Evolutionary conservation across 2,797 vertebrate genomes (phyloP).

Genomic region (Sardinella longiceps): DNA sequence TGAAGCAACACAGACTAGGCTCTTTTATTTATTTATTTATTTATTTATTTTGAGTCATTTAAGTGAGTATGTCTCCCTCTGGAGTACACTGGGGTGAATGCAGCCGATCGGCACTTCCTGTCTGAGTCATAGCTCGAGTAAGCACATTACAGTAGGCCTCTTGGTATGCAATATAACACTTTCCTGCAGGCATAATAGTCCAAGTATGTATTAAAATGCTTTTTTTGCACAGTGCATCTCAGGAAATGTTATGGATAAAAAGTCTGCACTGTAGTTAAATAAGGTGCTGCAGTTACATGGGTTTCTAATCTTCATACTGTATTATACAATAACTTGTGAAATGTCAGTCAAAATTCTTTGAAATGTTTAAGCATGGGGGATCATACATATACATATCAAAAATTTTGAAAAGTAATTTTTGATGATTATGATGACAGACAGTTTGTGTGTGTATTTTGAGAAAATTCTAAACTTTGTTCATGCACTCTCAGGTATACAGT

Average conservation of each 20-base stretch:
- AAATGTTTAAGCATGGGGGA: no score
- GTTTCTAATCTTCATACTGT: no score
- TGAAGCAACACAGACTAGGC: not conserved
- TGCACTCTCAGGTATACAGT: not conserved
- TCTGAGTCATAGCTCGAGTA: constrained; percentile 43
- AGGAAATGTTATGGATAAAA: not conserved
- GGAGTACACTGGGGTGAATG: constrained; percentile 30
- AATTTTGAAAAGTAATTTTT: no score
- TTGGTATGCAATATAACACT: not conserved
- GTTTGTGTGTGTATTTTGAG: no score
- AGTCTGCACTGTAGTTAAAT: no score
- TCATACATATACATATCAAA: no score
- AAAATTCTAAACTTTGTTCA: no score
- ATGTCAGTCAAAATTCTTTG: no score
- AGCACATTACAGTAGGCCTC: not conserved
- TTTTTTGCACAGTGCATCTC: not conserved
- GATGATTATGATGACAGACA: no score
- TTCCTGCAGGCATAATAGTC: not conserved
- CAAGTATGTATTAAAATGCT: not conserved
- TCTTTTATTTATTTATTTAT: not conserved
- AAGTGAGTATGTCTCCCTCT: constrained; percentile 47
- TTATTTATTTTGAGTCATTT: constrained; percentile 28
- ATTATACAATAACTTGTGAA: no score
- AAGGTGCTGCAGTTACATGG: no score
- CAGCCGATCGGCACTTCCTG: constrained; percentile 64